Conservation (phyloP, 2,888 invertebrate species). For the Apamea monoglypha region DNA sequence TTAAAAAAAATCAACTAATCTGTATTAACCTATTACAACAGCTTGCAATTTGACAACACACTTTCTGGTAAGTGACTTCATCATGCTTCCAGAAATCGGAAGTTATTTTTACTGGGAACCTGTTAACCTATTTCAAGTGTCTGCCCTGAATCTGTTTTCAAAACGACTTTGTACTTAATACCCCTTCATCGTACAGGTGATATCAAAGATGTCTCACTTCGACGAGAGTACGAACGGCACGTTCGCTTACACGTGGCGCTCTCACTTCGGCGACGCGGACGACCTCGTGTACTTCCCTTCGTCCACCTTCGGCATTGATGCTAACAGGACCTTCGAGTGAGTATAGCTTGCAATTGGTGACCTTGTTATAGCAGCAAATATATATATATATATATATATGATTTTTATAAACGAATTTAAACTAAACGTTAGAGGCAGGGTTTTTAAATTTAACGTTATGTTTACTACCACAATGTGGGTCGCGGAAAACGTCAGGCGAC, state of each 20-base stretch:
- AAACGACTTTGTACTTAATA: not conserved
- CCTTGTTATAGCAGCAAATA: not conserved
- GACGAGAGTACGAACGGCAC: conserved; percentile 97
- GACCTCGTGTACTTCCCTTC: conserved; percentile 96
- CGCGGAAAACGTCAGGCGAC: not conserved
- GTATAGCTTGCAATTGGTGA: conserved; percentile 56
- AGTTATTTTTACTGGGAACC: too few relatives aligned
- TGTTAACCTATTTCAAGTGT: not conserved
- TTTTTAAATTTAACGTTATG: too few relatives aligned
- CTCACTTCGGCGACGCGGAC: conserved; percentile 96
- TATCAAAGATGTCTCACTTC: conserved; percentile 96
- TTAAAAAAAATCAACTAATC: too few relatives aligned
- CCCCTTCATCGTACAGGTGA: conserved; percentile 87
- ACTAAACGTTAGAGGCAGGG: too few relatives aligned
- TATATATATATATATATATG: too few relatives aligned
- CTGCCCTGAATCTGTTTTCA: not conserved
- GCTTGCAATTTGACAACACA: not conserved
- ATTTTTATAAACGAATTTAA: not conserved
- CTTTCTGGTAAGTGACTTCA: not conserved
- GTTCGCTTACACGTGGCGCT: conserved; percentile 95
- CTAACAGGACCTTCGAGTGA: conserved; percentile 97
- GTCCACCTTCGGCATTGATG: conserved; percentile 97
- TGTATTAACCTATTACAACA: not conserved
- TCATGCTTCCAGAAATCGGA: not conserved
- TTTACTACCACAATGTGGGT: not conserved